Base-by-base conservation (phyloP, 2,888 invertebrate species). In the Tyria jacobaeae region DNA sequence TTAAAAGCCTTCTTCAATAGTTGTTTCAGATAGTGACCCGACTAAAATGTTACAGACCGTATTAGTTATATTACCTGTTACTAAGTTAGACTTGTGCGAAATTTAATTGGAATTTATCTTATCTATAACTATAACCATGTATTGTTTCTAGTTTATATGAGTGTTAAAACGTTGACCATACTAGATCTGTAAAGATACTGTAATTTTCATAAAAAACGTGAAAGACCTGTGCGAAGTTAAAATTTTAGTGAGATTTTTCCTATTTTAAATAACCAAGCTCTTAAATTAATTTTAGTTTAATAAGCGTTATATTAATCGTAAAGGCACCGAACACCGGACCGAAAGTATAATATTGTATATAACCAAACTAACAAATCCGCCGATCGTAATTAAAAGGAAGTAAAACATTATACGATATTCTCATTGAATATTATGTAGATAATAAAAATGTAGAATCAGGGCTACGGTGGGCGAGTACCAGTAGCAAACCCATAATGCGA, bases 401-500 rank as follows among this genome's bases (percentile, higher is more conserved):
- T 64, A 25, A 64, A 62, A 53, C 47, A 54, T 64, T 64, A 44
- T 68, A 68, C 55, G 50, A 55, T 65, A 61, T 60, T 62, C 56
- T 64, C 59, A 66, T 72, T 66, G 62, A 73, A 71, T 64, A 68
- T 62, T 66, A 71, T 70, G 64, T 63, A 71, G 73, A 78, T 71
- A 76, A 59, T 57, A 70, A 80, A 83, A 84, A 79, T 78, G 83
- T 81, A 81, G 84, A 87, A 86, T 89, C 86, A 88, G 87, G 81
- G 84, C 82, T 82, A 81, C 78, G 83, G 78, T 82, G 83, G 86
- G 81, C 82, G 67, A 81, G 83, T 74, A 59, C 73, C 84, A 72
- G 82, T 82, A 85, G 86, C 83, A 73, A 80, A 77, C 76, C 77
- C 72, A 78, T 89, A 89, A 91, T 85, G 76, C 89, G 69, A 35